Evolutionary conservation across 1,140 invertebrate species (phyloP).

Genomic region (Bacillus rossius): DNA sequence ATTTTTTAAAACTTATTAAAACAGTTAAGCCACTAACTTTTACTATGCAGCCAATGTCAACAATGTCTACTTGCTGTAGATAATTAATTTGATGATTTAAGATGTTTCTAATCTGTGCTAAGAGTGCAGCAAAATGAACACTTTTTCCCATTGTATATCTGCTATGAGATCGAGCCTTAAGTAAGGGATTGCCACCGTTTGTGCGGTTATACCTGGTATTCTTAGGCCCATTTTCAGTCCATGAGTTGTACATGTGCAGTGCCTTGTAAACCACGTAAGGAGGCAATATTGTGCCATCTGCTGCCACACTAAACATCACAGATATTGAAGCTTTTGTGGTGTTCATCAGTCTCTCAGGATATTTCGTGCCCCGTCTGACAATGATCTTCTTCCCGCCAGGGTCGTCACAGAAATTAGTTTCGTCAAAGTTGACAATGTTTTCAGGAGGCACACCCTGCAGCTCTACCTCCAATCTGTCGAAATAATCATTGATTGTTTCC

Average conservation of each 20-base stretch:
- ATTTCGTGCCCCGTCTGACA: constrained; percentile 31
- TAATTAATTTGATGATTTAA: too few relatives aligned
- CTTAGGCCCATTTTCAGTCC: constrained; percentile 23
- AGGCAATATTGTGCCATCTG: constrained; percentile 20
- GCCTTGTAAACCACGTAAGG: constrained; percentile 27
- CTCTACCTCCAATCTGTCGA: constrained; percentile 10
- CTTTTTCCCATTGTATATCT: too few relatives aligned
- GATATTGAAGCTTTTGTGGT: constrained; percentile 20
- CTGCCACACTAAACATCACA: constrained; percentile 28
- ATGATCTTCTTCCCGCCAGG: constrained; percentile 35
- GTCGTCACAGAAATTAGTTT: constrained; percentile 42
- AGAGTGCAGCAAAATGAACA: too few relatives aligned
- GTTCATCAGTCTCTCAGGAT: constrained; percentile 31
- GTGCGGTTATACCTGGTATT: constrained; percentile 22
- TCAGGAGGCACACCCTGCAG: constrained; percentile 12
- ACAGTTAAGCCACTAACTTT: too few relatives aligned
- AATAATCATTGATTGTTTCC: constrained; percentile 24
- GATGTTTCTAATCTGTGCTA: too few relatives aligned
- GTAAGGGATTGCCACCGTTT: constrained; percentile 3
- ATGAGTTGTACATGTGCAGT: constrained; percentile 19
- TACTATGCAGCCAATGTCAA: too few relatives aligned
- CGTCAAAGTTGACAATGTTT: constrained; percentile 15
- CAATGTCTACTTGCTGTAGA: too few relatives aligned
- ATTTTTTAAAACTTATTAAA: too few relatives aligned
- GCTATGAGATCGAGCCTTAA: too few relatives aligned